Conservation (phyloP, 2,797 vertebrate species). For the Apogon hyalosoma region DNA sequence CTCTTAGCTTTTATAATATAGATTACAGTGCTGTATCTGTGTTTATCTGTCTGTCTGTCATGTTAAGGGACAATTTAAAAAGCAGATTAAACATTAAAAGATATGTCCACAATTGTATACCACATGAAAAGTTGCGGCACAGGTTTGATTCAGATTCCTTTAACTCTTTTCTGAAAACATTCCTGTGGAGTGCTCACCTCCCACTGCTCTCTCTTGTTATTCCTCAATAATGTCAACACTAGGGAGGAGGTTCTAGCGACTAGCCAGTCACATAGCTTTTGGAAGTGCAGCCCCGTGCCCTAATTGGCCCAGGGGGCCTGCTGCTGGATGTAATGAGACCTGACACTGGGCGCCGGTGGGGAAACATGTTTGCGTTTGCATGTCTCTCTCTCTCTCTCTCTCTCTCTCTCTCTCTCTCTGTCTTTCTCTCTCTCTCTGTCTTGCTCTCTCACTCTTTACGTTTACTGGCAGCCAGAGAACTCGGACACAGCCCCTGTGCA, state of each 20-base stretch:
- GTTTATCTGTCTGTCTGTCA: no score
- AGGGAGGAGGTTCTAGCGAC: conserved; percentile 3
- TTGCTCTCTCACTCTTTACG: not conserved
- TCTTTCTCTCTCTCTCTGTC: not conserved
- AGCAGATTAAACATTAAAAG: no score
- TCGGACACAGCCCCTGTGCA: conserved; percentile 1
- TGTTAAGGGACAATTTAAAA: no score
- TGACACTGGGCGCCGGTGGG: conserved; percentile 58
- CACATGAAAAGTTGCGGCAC: not conserved
- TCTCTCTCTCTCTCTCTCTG: not conserved
- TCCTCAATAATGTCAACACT: conserved; percentile 40
- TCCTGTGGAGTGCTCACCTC: conserved; percentile 35
- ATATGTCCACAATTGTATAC: no score
- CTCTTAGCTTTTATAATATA: no score
- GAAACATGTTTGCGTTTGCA: conserved; percentile 55
- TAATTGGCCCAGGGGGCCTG: conserved; percentile 56
- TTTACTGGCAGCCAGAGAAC: conserved; percentile 23
- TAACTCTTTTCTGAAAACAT: conserved; percentile 46
- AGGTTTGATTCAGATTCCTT: not conserved
- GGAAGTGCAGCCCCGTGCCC: conserved; percentile 20
- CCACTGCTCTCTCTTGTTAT: conserved; percentile 43
- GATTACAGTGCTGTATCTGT: no score
- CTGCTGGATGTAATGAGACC: conserved; percentile 60
- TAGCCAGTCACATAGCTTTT: conserved; percentile 30
- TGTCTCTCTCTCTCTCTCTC: conserved; percentile 12